phyloP scores from a whole-genome alignment of 2,888 invertebrate species.

The Dasypolia templi region DNA sequence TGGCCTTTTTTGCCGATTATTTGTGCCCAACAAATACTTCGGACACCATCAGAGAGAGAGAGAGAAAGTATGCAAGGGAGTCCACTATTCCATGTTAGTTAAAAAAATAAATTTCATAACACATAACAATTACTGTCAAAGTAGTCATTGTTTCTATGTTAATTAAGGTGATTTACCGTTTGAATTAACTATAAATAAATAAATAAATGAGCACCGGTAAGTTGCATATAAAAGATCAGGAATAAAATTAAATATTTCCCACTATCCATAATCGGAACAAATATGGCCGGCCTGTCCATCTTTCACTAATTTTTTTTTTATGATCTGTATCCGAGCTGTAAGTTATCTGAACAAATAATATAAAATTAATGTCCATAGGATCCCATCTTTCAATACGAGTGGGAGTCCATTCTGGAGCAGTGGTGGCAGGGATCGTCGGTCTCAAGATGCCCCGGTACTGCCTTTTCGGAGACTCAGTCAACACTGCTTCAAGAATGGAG shows the following conservation, averaged over 20 bases:
- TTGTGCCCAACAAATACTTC: no score
- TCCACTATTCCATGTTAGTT: no score
- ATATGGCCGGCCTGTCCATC: not conserved
- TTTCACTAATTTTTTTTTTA: not conserved
- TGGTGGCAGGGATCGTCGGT: slow-evolving; percentile 98
- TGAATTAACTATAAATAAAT: no score
- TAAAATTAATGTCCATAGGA: slow-evolving; percentile 86
- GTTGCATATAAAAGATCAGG: not conserved
- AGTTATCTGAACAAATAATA: not conserved
- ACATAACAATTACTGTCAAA: no score
- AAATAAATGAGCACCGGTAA: not conserved
- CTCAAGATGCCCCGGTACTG: slow-evolving; percentile 97
- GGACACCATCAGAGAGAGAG: no score
- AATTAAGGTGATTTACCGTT: no score
- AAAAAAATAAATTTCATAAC: no score
- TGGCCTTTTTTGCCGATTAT: no score
- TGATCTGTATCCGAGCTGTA: not conserved
- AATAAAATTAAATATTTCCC: not conserved
- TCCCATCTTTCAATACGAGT: slow-evolving; percentile 95
- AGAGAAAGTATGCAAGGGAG: no score
- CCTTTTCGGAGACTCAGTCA: slow-evolving; percentile 97
- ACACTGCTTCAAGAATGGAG: slow-evolving; percentile 98
- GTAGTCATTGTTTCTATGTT: no score
- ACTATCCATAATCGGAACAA: not conserved
- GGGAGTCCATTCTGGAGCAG: slow-evolving; percentile 97